Base-by-base conservation (phyloP, 2,888 invertebrate genomes). In the Siphlonurus alternatus region DNA sequence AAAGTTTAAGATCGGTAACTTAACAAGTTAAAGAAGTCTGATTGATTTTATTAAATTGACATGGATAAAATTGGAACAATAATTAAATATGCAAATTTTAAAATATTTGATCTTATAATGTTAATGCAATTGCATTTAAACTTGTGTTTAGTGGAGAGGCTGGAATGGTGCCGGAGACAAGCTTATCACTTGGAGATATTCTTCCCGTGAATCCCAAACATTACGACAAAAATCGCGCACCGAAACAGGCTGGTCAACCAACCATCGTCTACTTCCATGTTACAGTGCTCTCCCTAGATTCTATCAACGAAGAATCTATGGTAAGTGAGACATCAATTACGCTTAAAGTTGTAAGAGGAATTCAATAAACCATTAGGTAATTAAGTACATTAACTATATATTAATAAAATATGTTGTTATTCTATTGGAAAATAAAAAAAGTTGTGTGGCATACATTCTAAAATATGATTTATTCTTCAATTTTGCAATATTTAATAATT, bases 221-320 rank as follows among this genome's bases (percentile, higher is more conserved):
- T 68, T 93, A 93, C 72, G 93, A 93, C 75, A 93, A 93, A 78
- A 93, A 92, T 77, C 80, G 90, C 66, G 90, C 93, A 0, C 93
- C 93, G 0, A 93, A 92, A 75, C 80, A 86, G 63, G 79, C 88
- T 71, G 91, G 90, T 1, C 89, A 91, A 74, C 89, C 93, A 2
- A 93, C 93, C 1, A 82, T 90, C 60, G 93, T 93, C 53, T 91
- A 92, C 74, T 93, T 93, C 72, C 93, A 93, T 73, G 92, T 93
- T 62, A 93, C 93, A 7, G 93, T 93, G 1, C 78, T 93, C 66
- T 92, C 92, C 61, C 77, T 94, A 69, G 93, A 94, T 78, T 93
- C 93, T n/a, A 93, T 95, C 68, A 93, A 94, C 73, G 95, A 94
- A 75, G 93, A 93, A 76, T 93, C 93, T 59, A 95, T 95, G 94